A percentile compares a stretch with the other conserved stretches of the same genome.
Conservation (phyloP, 2,888 invertebrate genomes). For the Ormyrus nitidulus region DNA sequence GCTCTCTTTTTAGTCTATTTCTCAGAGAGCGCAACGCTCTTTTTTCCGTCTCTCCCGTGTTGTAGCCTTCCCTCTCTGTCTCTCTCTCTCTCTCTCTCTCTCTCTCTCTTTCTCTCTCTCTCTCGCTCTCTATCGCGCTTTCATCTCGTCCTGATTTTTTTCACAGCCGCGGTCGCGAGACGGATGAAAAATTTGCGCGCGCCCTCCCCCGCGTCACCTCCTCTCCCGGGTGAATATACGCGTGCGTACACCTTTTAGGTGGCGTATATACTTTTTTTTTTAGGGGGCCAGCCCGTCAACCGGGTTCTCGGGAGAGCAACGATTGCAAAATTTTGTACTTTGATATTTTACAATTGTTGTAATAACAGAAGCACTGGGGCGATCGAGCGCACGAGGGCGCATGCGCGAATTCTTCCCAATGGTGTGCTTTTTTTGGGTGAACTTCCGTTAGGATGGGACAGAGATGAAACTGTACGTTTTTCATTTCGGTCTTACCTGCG, state of each 20-base stretch:
- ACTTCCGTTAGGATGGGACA: conserved; percentile 26
- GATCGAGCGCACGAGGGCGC: neutral
- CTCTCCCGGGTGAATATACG: too few relatives aligned
- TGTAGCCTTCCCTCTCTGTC: conserved; percentile 9
- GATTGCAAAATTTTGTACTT: too few relatives aligned
- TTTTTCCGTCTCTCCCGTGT: too few relatives aligned
- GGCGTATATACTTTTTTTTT: too few relatives aligned
- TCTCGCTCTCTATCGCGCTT: conserved; percentile 19
- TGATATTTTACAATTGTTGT: too few relatives aligned
- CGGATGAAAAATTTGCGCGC: conserved; percentile 20
- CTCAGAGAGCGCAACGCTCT: conserved; percentile 12
- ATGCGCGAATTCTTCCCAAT: conserved; percentile 22
- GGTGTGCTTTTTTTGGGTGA: conserved; percentile 15
- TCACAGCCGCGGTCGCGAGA: neutral
- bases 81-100: conserved; percentile 6
- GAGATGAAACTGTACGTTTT: conserved; percentile 21
- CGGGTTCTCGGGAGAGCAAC: too few relatives aligned
- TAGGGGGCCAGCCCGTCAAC: too few relatives aligned
- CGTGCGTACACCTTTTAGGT: too few relatives aligned
- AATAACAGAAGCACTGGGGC: too few relatives aligned
- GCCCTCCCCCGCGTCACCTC: neutral
- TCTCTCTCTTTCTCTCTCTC: conserved; percentile 13
- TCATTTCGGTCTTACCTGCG: conserved; percentile 36
- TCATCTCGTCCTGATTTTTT: conserved; percentile 29
- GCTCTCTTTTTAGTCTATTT: conserved; percentile 3